Evolutionary conservation across 37 sponge, comb jelly and placozoan genomes (phyloP), one percentile per base, ranked within the genome.

Genomic region (Petrosia ficiformis): DNA sequence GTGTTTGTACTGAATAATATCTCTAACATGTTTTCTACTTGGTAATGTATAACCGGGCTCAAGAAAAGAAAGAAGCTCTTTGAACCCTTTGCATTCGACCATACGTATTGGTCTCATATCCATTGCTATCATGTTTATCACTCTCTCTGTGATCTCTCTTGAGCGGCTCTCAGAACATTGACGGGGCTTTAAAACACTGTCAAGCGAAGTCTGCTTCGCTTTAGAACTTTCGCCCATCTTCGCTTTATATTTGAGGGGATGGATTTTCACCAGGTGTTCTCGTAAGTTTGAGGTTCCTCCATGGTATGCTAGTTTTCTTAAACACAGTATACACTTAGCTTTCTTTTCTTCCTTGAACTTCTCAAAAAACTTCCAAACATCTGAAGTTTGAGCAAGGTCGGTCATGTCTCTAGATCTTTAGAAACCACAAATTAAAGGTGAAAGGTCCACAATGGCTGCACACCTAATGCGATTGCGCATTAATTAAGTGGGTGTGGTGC

Each of bases 41-140:
- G 64, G 64, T 39, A 75, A 63, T 5, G 22, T 29, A 60, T 75
- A 75, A 4, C 63, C 63, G 1, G 76, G 76, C 65, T 75, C 65
- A 26, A 75, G 8, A 40, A 61, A 10, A 67, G 68, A 31, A 25
- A 67, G 28, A 3, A 67, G 2, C 1, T 10, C 3, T 16, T 30
- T 31, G 37, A 67, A 67, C 3, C 68, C 68, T 25, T 67, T 4
- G 1, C 68, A 31, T 32, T 25, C 68, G 22, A 67, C 68, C 68
- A 67, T 67, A 2, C 33, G 33, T 36, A 67, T 39, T 32, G 64
- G 76, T 1, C 39, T 63, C 37, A 75, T 24, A 32, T 73, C 76
- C 41, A 63, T 58, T 21, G 76, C 76, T 59, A 75, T 65, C 76
- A 75, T 75, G 65, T 75, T 65, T 3, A 28, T 37, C n/a, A 75